Conservation (phyloP, 2,113 vertebrate genomes). For the Vimba vimba region DNA sequence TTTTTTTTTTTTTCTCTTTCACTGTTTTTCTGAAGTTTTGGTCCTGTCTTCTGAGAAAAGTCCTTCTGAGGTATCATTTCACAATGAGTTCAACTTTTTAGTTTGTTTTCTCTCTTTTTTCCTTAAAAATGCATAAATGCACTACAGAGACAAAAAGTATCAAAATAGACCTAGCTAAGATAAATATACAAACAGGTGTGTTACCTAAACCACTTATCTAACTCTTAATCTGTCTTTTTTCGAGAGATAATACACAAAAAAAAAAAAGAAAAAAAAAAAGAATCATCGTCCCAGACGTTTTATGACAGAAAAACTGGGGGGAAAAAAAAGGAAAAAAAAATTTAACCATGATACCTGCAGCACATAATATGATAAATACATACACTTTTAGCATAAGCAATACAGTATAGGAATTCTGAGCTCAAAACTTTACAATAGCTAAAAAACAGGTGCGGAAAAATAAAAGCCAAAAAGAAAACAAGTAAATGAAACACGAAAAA, state of each 20-base stretch:
- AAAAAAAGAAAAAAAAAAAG: constrained; percentile 70
- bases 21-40: constrained; percentile 79
- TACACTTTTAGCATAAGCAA: constrained; percentile 81
- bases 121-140: constrained; percentile 85
- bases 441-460: constrained; percentile 72
- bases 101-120: constrained; percentile 78
- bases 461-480: constrained; percentile 40
- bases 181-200: constrained; percentile 87
- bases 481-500: constrained; percentile 50
- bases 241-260: constrained; percentile 78
- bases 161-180: constrained; percentile 89
- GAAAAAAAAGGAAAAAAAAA: constrained; percentile 61
- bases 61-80: constrained; percentile 85
- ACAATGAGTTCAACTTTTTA: constrained; percentile 77
- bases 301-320: constrained; percentile 71
- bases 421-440: constrained; percentile 81
- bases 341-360: constrained; percentile 80
- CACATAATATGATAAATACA: constrained; percentile 85
- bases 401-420: constrained; percentile 80
- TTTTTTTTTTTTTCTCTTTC: constrained; percentile 60
- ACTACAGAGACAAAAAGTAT: constrained; percentile 86
- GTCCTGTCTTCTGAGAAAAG: constrained; percentile 79
- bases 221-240: constrained; percentile 72
- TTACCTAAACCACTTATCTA: constrained; percentile 85
- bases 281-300: constrained; percentile 82